phyloP scores from a whole-genome alignment of 2,797 vertebrate genomes.

The Sus cebifrons region DNA sequence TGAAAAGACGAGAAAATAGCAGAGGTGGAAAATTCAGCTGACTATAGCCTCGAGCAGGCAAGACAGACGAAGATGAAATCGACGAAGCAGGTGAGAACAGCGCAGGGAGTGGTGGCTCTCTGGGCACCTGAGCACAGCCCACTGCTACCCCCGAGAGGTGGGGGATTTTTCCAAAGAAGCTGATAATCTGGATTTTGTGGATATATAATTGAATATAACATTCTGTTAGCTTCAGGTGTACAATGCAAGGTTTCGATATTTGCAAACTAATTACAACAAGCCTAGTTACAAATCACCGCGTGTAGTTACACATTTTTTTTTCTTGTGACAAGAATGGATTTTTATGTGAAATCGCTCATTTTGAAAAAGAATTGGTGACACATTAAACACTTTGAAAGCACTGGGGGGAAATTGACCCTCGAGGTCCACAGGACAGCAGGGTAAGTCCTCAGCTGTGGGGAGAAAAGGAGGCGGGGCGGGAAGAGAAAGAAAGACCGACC shows the following conservation, averaged over 20 bases:
- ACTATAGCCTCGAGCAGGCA: not conserved
- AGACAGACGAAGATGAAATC: too few relatives aligned
- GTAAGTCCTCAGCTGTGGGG: not conserved
- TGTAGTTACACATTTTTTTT: not conserved
- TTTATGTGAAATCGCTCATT: not conserved
- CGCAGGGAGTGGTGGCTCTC: not conserved
- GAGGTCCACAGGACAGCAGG: rapidly evolving
- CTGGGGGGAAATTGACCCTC: too few relatives aligned
- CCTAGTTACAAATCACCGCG: not conserved
- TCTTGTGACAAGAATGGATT: not conserved
- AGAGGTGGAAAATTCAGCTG: not conserved
- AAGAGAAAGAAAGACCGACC: too few relatives aligned
- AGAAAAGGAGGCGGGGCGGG: too few relatives aligned
- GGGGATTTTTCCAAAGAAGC: not conserved
- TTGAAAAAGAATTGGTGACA: not conserved
- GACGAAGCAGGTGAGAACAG: not conserved
- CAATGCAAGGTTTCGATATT: not conserved
- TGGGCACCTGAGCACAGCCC: not conserved
- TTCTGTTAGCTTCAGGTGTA: not conserved
- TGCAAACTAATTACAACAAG: not conserved
- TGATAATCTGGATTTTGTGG: not conserved
- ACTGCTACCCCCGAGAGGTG: not conserved
- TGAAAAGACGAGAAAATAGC: not conserved
- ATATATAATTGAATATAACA: not conserved
- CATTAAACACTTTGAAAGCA: not conserved